These are phyloP conservation scores for Antechinus stuartii DNA, from an alignment of 2,113 vertebrate species.

Conservation along the genomic window DNA sequence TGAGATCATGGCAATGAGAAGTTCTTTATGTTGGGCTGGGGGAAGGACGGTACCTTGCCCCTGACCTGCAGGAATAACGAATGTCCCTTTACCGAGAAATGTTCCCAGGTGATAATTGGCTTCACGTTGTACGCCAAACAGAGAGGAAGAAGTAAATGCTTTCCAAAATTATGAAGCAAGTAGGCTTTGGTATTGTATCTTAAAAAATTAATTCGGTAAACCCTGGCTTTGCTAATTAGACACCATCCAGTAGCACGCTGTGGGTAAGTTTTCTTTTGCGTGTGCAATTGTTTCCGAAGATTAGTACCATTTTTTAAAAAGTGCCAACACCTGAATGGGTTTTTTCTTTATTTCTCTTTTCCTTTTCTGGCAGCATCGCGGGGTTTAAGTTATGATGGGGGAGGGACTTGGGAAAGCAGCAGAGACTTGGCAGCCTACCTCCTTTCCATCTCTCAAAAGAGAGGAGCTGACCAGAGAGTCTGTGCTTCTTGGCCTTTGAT, in stretches of 20 bases:
- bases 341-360: neutral
- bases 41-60: neutral
- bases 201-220: constrained; percentile 69
- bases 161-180: constrained; percentile 53
- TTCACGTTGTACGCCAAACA: constrained; percentile 50
- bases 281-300: constrained; percentile 31
- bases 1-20: constrained; percentile 54
- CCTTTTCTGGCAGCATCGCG: neutral
- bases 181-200: constrained; percentile 58
- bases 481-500: neutral
- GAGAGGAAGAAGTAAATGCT: constrained; percentile 58
- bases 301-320: constrained; percentile 48
- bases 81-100: constrained; percentile 58
- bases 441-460: neutral
- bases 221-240: constrained; percentile 63
- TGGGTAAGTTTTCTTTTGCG: constrained; percentile 48
- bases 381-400: neutral
- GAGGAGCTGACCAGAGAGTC: neutral
- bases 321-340: constrained; percentile 29
- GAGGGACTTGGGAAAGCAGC: neutral
- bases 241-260: constrained; percentile 43
- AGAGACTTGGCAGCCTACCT: neutral
- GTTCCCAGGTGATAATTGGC: constrained; percentile 63
- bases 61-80: constrained; percentile 53
- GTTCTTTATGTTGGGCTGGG: neutral